Evolutionary conservation across 2,888 invertebrate genomes (phyloP), one percentile per base, ranked within the genome.

Genomic region (Caenorhabditis afra): DNA sequence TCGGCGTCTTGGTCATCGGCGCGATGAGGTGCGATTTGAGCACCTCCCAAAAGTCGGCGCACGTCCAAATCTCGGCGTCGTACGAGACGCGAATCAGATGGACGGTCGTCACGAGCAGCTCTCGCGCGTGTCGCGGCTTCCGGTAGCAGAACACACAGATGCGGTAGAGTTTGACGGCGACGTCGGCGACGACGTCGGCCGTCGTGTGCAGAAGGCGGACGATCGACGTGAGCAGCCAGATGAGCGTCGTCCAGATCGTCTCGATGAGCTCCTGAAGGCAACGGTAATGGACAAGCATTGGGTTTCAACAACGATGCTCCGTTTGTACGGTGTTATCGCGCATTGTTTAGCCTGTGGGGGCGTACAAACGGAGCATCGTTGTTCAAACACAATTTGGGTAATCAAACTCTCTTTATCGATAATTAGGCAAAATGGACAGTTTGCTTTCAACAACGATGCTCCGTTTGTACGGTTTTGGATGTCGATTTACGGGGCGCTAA

Each of bases 31-130:
- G 70, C 0, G 22, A 8, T 29, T 62, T 70, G 11, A 77, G 20
- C 18, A 77, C 65, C 14, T 64, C 65, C 58, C 64, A 70, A 18
- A 77, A 59, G 3, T 58, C 64, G 12, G 39, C 45, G 64, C 68
- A 77, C 8, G 77, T 45, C 77, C 77, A 77, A 8, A 77, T 70
- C 39, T 77, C 77, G 8, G 77, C 77, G 41, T 78, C 71, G 55
- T 78, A 78, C 2, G 77, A 78, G 14, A 78, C 66, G 11, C 55
- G 41, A 4, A 78, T 70, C 53, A 78, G 37, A 23, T 61, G 77
- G 47, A 71, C 16, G 23, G 77, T 66, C 1, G 77, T 66, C 7
- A 59, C 35, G 52, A 71, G 8, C 20, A 78, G 35, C 18, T 71
- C 71, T 29, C 71, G 71, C 5, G 70, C 65, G 16, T 71, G 65